Evolutionary conservation across 2,113 vertebrate species (phyloP).

Genomic region (Pelecanus crispus): DNA sequence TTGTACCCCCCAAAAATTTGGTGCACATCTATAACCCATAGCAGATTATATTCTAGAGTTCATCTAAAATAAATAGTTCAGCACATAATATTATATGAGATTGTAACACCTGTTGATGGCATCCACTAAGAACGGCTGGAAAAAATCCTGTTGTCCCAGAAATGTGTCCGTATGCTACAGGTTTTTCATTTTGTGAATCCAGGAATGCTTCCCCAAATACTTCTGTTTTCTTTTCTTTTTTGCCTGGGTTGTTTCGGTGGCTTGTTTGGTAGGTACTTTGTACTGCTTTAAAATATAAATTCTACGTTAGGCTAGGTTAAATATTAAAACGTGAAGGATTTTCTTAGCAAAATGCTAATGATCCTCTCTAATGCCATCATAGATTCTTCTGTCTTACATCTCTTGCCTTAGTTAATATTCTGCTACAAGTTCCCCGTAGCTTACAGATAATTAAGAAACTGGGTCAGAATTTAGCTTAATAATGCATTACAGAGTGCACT

Average conservation of each 20-base stretch:
- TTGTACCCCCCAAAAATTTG: background rate
- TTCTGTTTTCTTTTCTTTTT: background rate
- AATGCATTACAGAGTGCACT: conserved; percentile 46
- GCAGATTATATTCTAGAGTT: background rate
- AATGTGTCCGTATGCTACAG: background rate
- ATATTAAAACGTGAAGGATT: background rate
- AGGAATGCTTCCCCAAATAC: background rate
- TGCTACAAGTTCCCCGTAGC: conserved; percentile 24
- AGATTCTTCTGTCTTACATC: background rate
- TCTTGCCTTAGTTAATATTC: conserved; percentile 53
- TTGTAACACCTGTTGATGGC: background rate
- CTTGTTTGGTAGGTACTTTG: background rate
- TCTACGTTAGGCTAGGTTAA: background rate
- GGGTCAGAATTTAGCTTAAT: conserved; percentile 63
- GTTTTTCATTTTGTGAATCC: background rate
- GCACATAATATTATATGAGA: background rate
- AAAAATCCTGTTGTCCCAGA: background rate
- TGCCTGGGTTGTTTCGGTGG: background rate
- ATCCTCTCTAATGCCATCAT: background rate
- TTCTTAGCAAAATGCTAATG: conserved; percentile 2
- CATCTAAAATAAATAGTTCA: background rate
- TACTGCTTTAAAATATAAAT: background rate
- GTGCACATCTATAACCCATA: background rate
- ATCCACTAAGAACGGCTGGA: background rate
- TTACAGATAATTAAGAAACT: conserved; percentile 64